phyloP scores from a whole-genome alignment of 2,888 invertebrate genomes.

The Cheilosia scutellata region DNA sequence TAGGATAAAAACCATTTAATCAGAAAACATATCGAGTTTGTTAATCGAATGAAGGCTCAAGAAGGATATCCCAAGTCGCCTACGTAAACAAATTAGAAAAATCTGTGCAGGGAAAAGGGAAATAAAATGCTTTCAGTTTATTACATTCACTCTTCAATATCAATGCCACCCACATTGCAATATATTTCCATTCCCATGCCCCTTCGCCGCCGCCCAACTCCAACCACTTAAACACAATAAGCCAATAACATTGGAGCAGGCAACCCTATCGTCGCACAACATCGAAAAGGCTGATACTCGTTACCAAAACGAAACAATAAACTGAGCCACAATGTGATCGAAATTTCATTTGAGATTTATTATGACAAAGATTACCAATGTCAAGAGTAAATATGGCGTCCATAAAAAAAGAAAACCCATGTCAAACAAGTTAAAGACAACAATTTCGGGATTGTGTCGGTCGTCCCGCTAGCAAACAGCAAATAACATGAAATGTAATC shows the following conservation, averaged over 20 bases:
- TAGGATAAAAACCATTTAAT: background rate
- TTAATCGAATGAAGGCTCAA: conserved; percentile 30
- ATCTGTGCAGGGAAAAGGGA: background rate
- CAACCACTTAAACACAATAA: conserved; percentile 5
- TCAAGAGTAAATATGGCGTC: conserved; percentile 63
- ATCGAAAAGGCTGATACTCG: conserved; percentile 69
- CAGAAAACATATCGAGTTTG: conserved; percentile 15
- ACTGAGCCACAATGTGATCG: conserved; percentile 68
- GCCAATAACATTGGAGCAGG: conserved; percentile 36
- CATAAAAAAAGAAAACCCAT: conserved; percentile 52
- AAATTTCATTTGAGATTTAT: conserved; percentile 73
- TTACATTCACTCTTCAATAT: conserved; percentile 32
- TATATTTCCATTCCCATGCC: conserved; percentile 16
- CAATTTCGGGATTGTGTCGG: conserved; percentile 60
- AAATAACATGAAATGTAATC: conserved; percentile 60
- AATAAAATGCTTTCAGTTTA: conserved; percentile 50
- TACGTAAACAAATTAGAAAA: conserved; percentile 56
- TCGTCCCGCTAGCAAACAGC: conserved; percentile 49
- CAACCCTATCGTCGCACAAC: conserved; percentile 63
- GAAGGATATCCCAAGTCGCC: conserved; percentile 34
- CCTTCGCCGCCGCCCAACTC: background rate
- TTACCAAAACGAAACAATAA: conserved; percentile 56
- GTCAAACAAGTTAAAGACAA: conserved; percentile 72
- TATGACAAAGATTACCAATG: conserved; percentile 75
- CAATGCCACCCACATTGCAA: conserved; percentile 48